Base-by-base conservation (phyloP, 2,888 invertebrate species). In the Macrosoma leucophasiata region DNA sequence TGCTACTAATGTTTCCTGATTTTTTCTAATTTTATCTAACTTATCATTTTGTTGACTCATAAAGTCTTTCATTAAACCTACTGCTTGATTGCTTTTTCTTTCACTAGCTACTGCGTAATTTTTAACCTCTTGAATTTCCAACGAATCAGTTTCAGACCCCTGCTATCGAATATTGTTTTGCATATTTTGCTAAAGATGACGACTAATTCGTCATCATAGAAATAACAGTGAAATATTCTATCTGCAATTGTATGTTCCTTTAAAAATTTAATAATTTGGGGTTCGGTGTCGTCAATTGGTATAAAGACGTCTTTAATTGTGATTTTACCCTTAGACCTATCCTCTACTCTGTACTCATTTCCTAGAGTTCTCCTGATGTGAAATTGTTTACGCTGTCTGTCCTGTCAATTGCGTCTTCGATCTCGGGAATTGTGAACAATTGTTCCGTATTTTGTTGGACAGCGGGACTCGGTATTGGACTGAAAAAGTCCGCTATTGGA, bases 71-170 rank as follows among this genome's bases (percentile, higher is more conserved):
- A 36, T 36, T 11, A 36, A 15, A 4, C 33, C 15, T 30, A 40
- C 9, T 19, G 32, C 19, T 23, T 36, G 17, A 11, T 33, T 35
- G 12, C 33, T 13, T 3, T 26, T 19, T 2, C 4, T 32, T 5
- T 22, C 12, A 5, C 20, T 40, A 27, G 17, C 14, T 9, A 8
- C 7, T n/a, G 17, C 12, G 4, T 20, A 13, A 15, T 9, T 17
- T 27, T 21, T 29, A 18, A 33, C 13, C 22, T 30, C 19, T 7
- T 27, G 26, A 13, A 35, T 32, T 26, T 32, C 12, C 48, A 53
- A 18, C 39, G 13, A 4, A 44, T 24, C 33, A 50, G 2, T 33
- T 55, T 52, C 0, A 53, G 49, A 7, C 52, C 52, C 4, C 49
- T 32, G 10, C 52, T 31, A 24, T 35, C 45, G 13, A 52, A 55